A percentile compares a stretch with the other conserved stretches of the same genome.
phyloP scores from a whole-genome alignment of 1,140 invertebrate genomes.

The Mycetomoellerius zeteki region DNA sequence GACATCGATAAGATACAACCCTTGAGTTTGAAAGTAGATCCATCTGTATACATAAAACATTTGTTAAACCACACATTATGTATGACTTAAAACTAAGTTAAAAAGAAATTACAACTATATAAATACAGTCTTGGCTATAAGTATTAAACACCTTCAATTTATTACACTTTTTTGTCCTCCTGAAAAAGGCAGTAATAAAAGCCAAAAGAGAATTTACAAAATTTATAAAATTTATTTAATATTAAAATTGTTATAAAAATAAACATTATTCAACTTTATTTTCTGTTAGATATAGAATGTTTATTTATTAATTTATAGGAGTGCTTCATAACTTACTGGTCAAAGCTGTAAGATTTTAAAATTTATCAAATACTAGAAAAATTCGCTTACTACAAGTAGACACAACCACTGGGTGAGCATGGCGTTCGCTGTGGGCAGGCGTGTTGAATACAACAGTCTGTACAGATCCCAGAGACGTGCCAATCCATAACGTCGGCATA shows the following conservation, averaged over 20 bases:
- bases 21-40: constrained; percentile 97
- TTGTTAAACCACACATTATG: neutral
- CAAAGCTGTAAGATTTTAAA: too few relatives aligned
- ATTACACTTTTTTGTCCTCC: too few relatives aligned
- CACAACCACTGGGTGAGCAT: constrained; percentile 95
- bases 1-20: constrained; percentile 97
- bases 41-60: constrained; percentile 88
- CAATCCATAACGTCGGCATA: constrained; percentile 97
- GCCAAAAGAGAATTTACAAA: too few relatives aligned
- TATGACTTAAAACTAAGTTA: neutral
- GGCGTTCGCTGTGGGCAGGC: constrained; percentile 93
- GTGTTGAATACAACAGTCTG: constrained; percentile 96
- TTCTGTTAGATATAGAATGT: too few relatives aligned
- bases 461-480: constrained; percentile 97
- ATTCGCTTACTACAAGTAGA: constrained; percentile 93
- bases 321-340: too few relatives aligned
- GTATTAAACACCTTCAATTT: too few relatives aligned
- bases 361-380: neutral
- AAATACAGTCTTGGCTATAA: too few relatives aligned
- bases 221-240: too few relatives aligned
- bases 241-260: too few relatives aligned
- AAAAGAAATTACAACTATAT: neutral
- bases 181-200: too few relatives aligned
- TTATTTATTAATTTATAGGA: too few relatives aligned
- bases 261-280: too few relatives aligned